phyloP scores from a whole-genome alignment of 2,113 vertebrate genomes.

The Anser brachyrhynchus region DNA sequence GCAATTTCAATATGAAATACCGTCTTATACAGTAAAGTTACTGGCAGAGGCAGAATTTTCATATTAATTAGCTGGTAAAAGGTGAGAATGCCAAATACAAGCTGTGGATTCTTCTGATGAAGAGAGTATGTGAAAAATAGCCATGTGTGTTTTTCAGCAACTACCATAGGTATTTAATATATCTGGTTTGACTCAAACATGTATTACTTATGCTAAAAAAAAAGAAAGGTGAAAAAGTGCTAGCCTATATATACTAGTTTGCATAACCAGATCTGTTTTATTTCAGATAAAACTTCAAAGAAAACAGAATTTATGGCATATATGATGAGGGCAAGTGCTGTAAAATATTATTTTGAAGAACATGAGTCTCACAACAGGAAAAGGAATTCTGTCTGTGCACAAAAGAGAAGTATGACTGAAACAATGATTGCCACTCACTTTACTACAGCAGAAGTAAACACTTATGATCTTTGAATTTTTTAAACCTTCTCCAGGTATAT shows the following conservation, averaged over 20 bases:
- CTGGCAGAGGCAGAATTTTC: neutral
- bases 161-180: neutral
- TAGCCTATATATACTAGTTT: neutral
- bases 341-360: neutral
- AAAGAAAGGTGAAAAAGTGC: neutral
- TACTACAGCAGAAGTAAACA: neutral
- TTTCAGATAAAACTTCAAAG: neutral
- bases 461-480: rapidly evolving
- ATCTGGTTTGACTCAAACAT: neutral
- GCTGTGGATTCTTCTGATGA: neutral
- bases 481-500: neutral
- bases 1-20: neutral
- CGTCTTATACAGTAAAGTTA: neutral
- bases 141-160: neutral
- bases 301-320: neutral
- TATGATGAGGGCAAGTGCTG: neutral
- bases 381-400: neutral
- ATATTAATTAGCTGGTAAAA: neutral
- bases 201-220: neutral
- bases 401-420: neutral
- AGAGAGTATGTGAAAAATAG: neutral
- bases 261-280: neutral
- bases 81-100: neutral
- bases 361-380: rapidly evolving
- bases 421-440: neutral